Evolutionary conservation across 2,113 vertebrate genomes (phyloP).

Genomic region (Lontra canadensis): DNA sequence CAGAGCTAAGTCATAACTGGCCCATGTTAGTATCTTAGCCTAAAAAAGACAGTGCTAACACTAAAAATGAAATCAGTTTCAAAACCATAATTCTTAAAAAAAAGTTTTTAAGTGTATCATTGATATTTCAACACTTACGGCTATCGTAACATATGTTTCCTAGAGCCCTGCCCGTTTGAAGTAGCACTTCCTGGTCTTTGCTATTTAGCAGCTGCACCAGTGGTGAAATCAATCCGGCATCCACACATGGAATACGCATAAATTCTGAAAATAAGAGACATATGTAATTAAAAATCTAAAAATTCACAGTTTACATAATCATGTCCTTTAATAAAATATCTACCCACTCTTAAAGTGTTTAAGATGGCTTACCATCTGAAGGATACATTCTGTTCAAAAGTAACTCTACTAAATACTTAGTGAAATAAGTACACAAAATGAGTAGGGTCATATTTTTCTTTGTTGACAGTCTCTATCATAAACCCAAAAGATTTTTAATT

Average conservation of each 20-base stretch:
- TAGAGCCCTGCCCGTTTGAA: conserved; percentile 97
- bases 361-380: neutral
- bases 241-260: conserved; percentile 96
- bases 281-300: conserved; percentile 39
- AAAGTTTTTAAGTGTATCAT: neutral
- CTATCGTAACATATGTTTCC: conserved; percentile 99
- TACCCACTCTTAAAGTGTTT: neutral
- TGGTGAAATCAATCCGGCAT: conserved; percentile 95
- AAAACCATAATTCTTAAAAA: neutral
- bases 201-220: conserved; percentile 95
- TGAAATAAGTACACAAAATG: conserved; percentile 7
- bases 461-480: conserved; percentile 36
- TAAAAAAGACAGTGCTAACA: conserved; percentile 1
- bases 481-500: conserved; percentile 72
- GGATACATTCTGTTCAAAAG: conserved; percentile 39
- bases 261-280: conserved; percentile 88
- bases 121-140: conserved; percentile 91
- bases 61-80: neutral
- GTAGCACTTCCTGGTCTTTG: conserved; percentile 96
- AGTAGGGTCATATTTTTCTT: conserved; percentile 5
- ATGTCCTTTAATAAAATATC: conserved; percentile 37
- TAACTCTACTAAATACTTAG: neutral
- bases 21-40: neutral
- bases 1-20: neutral
- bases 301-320: conserved; percentile 20